A percentile compares a stretch with the other conserved stretches of the same genome.
Evolutionary conservation across 2,888 invertebrate species (phyloP).

Genomic region (Torymus tubicola): DNA sequence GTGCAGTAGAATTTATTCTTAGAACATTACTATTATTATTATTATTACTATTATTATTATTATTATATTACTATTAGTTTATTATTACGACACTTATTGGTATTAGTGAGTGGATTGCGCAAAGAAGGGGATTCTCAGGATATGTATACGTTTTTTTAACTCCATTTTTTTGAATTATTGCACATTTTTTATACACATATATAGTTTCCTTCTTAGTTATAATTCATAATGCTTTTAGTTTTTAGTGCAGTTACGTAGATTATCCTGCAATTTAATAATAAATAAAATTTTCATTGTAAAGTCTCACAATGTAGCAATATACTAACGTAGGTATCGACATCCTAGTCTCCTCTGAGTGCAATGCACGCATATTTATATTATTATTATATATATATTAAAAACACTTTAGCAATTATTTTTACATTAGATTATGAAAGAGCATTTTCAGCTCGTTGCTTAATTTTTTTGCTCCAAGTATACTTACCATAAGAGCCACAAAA

Average conservation of each 20-base stretch:
- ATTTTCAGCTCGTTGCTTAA: conserved; percentile 31
- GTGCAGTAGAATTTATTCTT: conserved; percentile 72
- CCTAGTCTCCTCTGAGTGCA: conserved; percentile 10
- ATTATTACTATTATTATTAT: conserved; percentile 34
- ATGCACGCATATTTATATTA: conserved; percentile 24
- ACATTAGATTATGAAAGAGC: conserved; percentile 20
- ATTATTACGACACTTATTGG: conserved; percentile 18
- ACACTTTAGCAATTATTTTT: conserved; percentile 26
- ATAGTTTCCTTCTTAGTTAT: too few species aligned
- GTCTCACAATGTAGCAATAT: background rate
- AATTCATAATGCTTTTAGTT: too few species aligned
- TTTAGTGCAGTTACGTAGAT: too few species aligned
- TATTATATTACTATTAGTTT: conserved; percentile 31
- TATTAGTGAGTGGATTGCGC: conserved; percentile 38
- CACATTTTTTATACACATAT: too few species aligned
- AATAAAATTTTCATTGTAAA: background rate
- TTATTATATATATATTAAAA: too few species aligned
- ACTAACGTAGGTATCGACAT: background rate
- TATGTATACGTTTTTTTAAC: background rate
- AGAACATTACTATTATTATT: conserved; percentile 58
- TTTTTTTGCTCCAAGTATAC: conserved; percentile 18
- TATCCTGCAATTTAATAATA: too few species aligned
- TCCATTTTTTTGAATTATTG: too few species aligned
- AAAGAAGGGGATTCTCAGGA: conserved; percentile 5
- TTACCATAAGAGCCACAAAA: background rate